These are phyloP conservation scores for Anguilla japonica DNA, from an alignment of 2,113 vertebrate species.

Conservation along the genomic window DNA sequence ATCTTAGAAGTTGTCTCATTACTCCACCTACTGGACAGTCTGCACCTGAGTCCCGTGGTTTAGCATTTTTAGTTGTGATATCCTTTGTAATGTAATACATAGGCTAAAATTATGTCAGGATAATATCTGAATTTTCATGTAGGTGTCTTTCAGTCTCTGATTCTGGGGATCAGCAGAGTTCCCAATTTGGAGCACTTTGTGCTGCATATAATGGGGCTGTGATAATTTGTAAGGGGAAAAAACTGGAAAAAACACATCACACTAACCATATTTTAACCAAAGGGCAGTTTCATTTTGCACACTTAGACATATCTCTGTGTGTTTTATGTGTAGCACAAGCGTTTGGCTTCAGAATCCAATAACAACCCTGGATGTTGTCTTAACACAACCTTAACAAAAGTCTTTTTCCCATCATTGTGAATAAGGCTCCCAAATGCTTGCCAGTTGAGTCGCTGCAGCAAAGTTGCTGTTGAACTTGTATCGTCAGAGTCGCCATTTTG, in stretches of 20 bases:
- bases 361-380: neutral
- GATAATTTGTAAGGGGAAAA: neutral
- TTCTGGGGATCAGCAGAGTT: too few relatives aligned
- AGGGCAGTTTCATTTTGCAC: too few relatives aligned
- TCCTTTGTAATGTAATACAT: too few relatives aligned
- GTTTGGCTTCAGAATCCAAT: neutral
- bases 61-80: too few relatives aligned
- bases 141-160: too few relatives aligned
- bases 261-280: neutral
- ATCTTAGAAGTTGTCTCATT: too few relatives aligned
- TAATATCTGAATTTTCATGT: too few relatives aligned
- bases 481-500: neutral
- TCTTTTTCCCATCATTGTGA: neutral
- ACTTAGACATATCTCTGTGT: neutral
- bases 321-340: too few relatives aligned
- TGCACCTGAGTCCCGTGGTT: too few relatives aligned
- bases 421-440: neutral
- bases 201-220: neutral
- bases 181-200: neutral
- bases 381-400: neutral
- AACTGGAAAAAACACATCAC: neutral
- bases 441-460: neutral
- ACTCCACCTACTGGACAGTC: too few relatives aligned
- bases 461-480: neutral
- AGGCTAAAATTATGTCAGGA: too few relatives aligned